Evolutionary conservation across 2,888 invertebrate genomes (phyloP).

Genomic region (Conus canariensis): DNA sequence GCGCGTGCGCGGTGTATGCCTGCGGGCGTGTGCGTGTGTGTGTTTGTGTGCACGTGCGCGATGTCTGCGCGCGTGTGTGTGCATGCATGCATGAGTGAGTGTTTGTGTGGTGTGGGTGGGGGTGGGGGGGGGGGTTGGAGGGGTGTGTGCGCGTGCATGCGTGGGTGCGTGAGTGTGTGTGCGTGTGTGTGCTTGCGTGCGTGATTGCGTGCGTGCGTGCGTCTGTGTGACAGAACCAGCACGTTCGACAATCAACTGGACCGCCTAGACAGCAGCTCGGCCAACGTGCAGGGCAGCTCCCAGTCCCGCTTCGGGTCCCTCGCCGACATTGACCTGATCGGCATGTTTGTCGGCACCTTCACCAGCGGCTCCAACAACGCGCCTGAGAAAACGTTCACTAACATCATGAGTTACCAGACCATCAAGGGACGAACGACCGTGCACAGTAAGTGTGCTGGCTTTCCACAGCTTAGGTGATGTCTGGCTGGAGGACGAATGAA

Average conservation of each 20-base stretch:
- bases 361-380: slow-evolving; percentile 60
- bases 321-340: slow-evolving; percentile 51
- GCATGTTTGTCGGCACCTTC: slow-evolving; percentile 64
- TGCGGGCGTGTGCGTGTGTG: no score
- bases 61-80: neutral
- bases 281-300: slow-evolving; percentile 54
- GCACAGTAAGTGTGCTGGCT: slow-evolving; percentile 49
- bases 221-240: slow-evolving; percentile 47
- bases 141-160: no score
- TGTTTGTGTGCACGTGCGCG: no score
- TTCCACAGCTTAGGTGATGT: neutral
- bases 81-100: neutral
- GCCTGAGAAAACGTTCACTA: slow-evolving; percentile 65
- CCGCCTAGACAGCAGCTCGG: slow-evolving; percentile 49
- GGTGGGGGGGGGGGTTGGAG: no score
- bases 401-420: slow-evolving; percentile 66
- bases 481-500: no score
- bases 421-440: slow-evolving; percentile 60
- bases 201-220: neutral
- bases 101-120: neutral
- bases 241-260: slow-evolving; percentile 67
- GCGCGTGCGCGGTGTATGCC: no score
- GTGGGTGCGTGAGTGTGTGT: neutral
- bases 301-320: slow-evolving; percentile 47
- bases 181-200: neutral